Evolutionary conservation across 2,797 vertebrate genomes (phyloP).

Genomic region (Crax fasciolata): DNA sequence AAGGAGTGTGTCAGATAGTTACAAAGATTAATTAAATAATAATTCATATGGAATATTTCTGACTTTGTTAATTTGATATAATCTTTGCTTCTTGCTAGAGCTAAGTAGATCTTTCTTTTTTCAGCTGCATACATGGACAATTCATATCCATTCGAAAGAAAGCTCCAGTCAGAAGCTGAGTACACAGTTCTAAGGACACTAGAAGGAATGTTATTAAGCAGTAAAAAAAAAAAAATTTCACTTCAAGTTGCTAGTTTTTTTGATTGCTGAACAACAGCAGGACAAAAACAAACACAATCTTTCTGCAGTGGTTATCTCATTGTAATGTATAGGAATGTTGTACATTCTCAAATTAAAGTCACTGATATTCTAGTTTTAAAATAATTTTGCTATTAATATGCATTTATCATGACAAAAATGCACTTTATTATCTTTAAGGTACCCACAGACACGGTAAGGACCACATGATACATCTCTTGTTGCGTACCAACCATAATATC

Average conservation of each 20-base stretch:
- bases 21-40: not conserved
- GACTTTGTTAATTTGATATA: slow-evolving; percentile 82
- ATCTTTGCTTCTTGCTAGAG: slow-evolving; percentile 82
- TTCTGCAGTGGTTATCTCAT: not conserved
- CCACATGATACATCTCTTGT: not conserved
- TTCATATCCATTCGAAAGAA: slow-evolving; percentile 81
- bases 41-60: not conserved
- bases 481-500: not conserved
- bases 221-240: not conserved
- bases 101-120: slow-evolving; percentile 83
- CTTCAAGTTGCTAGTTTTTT: not conserved
- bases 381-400: not conserved
- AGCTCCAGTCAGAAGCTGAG: slow-evolving; percentile 82
- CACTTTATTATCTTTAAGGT: not conserved
- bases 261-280: not conserved
- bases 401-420: not conserved
- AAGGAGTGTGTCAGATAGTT: not conserved
- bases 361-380: not conserved
- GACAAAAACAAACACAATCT: not conserved
- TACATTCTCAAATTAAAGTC: not conserved
- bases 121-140: slow-evolving; percentile 82
- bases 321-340: not conserved
- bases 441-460: not conserved
- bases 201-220: not conserved
- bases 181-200: slow-evolving; percentile 84